Base-by-base conservation (phyloP, 2,113 vertebrate genomes). In the Coryphaenoides rupestris region DNA sequence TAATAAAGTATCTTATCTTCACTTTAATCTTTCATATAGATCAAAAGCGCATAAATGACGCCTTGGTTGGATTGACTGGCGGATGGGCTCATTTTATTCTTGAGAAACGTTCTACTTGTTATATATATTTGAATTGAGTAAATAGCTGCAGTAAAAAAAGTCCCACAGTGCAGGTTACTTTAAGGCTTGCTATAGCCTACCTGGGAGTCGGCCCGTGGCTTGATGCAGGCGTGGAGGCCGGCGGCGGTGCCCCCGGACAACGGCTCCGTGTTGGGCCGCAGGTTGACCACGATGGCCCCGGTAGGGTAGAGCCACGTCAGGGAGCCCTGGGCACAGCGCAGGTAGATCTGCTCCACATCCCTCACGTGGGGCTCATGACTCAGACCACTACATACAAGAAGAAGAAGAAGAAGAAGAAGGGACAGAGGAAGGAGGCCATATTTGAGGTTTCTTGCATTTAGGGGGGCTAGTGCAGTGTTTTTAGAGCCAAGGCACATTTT, bases 241-340 rank as follows among this genome's bases (percentile, higher is more conserved):
- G 84, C 88, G 17, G 84, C 88, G 77, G 63, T 68, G 55, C 84
- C 81, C 16, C 65, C 72, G 0, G 77, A 55, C 0, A 89, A 80
- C 4, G 87, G 74, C 62, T 89, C 86, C 21, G 88, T 92, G 81
- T 98, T 99, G 74, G 94, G 93, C 3, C 95, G 79, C 61, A 98
- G 89, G 87, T 99, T 97, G 78, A 98, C 81, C 0, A 97, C 94
- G 61, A 98, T 88, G 0, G 96, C 96, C 7, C 96, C 96, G 0
- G 93, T 96, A 17, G 96, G 96, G 84, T 99, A 99, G 80, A 98
- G 91, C 96, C 96, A 99, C 81, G 98, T 92, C 61, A 99, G 89
- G 0, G 90, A 87, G 1, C 96, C 96, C 65, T 94, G 90, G 0
- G 95, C 90, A 69, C 96, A 99, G 66, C 96, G 95, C 40, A 99